phyloP scores from a whole-genome alignment of 64 coral and sea anemone species.

The Pocillopora damicornis region DNA sequence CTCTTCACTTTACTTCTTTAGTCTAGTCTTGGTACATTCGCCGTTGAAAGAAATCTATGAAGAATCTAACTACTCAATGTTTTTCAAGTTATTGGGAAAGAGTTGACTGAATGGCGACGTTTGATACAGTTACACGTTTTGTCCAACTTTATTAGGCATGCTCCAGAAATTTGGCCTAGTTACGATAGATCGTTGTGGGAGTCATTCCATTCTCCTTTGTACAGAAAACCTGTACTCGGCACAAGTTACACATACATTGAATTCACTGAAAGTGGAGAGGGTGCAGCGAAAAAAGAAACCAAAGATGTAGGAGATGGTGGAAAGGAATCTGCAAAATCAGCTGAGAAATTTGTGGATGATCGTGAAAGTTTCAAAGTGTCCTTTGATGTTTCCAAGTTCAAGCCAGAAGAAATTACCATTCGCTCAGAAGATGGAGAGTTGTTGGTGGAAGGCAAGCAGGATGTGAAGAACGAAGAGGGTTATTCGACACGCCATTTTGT shows the following conservation, averaged over 20 bases:
- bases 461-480: constrained; percentile 4
- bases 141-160: not conserved
- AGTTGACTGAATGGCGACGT: not conserved
- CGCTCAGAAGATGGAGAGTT: constrained; percentile 38
- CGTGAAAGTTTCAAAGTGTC: constrained; percentile 22
- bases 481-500: constrained; percentile 29
- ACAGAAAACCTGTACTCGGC: not conserved
- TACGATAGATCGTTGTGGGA: constrained; percentile 13
- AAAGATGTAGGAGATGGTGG: not conserved
- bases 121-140: not conserved
- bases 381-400: constrained; percentile 34
- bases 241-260: constrained; percentile 18
- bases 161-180: not conserved
- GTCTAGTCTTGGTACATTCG: too few species aligned
- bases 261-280: constrained; percentile 5
- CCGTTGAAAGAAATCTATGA: too few species aligned
- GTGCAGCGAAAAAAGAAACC: not conserved
- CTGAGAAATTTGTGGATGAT: constrained; percentile 6
- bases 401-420: constrained; percentile 39
- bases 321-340: not conserved
- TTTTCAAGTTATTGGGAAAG: not conserved
- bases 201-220: not conserved
- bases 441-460: constrained; percentile 25
- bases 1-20: too few species aligned
- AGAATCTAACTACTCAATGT: too few species aligned